These are phyloP conservation scores for Athrips mouffetella DNA, from an alignment of 2,888 invertebrate genomes.

Conservation along the genomic window DNA sequence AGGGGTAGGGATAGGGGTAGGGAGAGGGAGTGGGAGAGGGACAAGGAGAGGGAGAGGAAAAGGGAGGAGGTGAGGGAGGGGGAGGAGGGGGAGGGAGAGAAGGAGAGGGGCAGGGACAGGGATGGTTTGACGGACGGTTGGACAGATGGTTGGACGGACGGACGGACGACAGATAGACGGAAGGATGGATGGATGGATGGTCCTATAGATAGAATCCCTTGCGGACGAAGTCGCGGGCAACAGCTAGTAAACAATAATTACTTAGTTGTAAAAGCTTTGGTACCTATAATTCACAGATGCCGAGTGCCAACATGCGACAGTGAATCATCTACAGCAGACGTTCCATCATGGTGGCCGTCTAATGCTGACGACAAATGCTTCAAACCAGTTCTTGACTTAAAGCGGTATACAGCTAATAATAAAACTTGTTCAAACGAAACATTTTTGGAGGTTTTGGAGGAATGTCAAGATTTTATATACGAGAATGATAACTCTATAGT, in stretches of 20 bases:
- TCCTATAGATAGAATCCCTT: too few species aligned
- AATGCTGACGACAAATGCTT: constrained; percentile 46
- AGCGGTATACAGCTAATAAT: constrained; percentile 31
- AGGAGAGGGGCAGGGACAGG: too few species aligned
- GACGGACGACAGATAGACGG: too few species aligned
- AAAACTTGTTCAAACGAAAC: constrained; percentile 46
- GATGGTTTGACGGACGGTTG: too few species aligned
- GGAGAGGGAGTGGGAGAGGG: too few species aligned
- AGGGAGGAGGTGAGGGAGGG: too few species aligned
- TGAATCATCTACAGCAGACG: constrained; percentile 30
- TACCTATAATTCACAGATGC: constrained; percentile 42
- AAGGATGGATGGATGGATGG: too few species aligned
- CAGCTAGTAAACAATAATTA: too few species aligned
- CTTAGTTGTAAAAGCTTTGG: neutral
- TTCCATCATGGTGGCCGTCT: constrained; percentile 57
- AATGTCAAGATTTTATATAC: constrained; percentile 56
- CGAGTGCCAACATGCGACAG: constrained; percentile 53
- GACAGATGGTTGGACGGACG: too few species aligned
- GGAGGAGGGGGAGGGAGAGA: neutral
- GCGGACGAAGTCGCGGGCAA: too few species aligned
- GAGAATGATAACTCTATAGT: constrained; percentile 56
- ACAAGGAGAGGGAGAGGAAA: too few species aligned
- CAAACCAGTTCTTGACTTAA: constrained; percentile 40
- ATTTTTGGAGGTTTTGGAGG: constrained; percentile 38
- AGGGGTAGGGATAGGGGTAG: too few species aligned